Evolutionary conservation across 2,113 vertebrate species (phyloP).

Genomic region (Thunnus maccoyii): DNA sequence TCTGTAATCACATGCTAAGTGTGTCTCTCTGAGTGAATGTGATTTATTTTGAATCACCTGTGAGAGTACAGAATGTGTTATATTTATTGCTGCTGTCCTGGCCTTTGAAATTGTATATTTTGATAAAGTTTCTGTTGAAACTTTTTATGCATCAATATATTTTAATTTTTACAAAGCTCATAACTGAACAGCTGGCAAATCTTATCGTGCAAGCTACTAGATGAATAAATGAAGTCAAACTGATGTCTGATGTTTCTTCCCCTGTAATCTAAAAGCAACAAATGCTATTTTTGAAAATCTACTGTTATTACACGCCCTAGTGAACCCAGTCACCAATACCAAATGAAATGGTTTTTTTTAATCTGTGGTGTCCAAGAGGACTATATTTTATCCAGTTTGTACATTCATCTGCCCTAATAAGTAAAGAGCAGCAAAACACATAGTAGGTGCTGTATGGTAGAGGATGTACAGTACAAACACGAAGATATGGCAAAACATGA

Average conservation of each 20-base stretch:
- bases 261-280: background rate
- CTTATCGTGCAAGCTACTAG: background rate
- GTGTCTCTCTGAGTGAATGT: background rate
- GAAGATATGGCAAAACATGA: no score
- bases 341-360: no score
- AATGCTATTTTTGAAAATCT: no score
- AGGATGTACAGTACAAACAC: no score
- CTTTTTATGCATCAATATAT: background rate
- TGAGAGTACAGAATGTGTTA: background rate
- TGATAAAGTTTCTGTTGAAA: constrained; percentile 3
- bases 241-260: background rate
- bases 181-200: background rate
- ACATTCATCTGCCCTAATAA: no score
- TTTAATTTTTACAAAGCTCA: background rate
- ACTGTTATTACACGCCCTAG: no score
- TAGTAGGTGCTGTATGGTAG: no score
- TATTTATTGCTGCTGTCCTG: background rate
- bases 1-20: constrained; percentile 6
- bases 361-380: no score
- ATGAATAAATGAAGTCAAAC: constrained; percentile 5
- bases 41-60: background rate
- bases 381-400: no score
- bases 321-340: no score
- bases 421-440: no score
- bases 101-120: background rate